These are phyloP conservation scores for Drosophila prostipennis DNA, from an alignment of 2,888 invertebrate genomes.

Conservation along the genomic window DNA sequence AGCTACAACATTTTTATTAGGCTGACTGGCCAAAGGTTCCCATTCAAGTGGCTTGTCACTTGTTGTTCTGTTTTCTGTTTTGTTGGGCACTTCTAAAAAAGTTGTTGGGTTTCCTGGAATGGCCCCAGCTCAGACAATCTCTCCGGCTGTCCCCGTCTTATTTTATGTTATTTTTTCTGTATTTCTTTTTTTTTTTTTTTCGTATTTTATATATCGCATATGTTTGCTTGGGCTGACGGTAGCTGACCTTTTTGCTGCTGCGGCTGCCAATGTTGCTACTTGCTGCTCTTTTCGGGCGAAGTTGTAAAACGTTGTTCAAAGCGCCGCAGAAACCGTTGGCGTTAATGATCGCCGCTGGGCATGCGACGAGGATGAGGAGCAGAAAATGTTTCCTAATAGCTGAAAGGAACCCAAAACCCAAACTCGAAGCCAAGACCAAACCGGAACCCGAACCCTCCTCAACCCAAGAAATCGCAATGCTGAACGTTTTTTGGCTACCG, in stretches of 20 bases:
- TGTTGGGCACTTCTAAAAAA: constrained; percentile 66
- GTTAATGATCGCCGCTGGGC: constrained; percentile 66
- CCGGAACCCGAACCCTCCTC: constrained; percentile 22
- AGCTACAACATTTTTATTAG: constrained; percentile 50
- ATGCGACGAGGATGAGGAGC: constrained; percentile 27
- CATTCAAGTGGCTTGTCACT: constrained; percentile 50
- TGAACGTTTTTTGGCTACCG: constrained; percentile 61
- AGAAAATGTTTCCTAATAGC: constrained; percentile 57
- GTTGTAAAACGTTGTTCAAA: constrained; percentile 64
- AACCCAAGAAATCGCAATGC: constrained; percentile 44
- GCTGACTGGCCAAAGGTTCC: constrained; percentile 48
- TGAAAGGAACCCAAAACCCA: constrained; percentile 24
- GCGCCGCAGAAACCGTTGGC: constrained; percentile 57
- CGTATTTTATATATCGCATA: constrained; percentile 7
- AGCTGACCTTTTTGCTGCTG: constrained; percentile 64
- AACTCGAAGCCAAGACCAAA: not conserved
- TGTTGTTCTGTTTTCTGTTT: constrained; percentile 37
- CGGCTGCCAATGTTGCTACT: constrained; percentile 3
- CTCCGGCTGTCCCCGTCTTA: constrained; percentile 19
- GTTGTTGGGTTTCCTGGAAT: constrained; percentile 68
- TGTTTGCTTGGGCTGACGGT: constrained; percentile 62
- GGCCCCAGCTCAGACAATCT: constrained; percentile 30
- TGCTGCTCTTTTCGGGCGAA: constrained; percentile 54
- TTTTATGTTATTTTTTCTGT: constrained; percentile 57
- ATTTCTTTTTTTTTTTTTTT: constrained; percentile 43